phyloP scores from a whole-genome alignment of 2,797 vertebrate genomes.

The Prionace glauca region DNA sequence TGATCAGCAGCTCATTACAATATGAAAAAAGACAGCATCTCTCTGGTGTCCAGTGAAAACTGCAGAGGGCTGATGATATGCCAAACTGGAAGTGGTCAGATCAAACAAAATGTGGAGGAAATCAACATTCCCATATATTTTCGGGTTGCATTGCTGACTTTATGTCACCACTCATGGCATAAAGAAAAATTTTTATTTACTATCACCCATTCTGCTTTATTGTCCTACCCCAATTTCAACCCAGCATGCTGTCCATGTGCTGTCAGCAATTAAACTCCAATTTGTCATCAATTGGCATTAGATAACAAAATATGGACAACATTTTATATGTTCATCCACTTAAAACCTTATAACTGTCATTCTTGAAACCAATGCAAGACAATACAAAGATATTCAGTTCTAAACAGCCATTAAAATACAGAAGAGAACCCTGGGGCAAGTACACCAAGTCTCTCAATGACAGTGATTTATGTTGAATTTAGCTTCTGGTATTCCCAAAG shows the following conservation, averaged over 20 bases:
- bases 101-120: neutral
- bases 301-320: neutral
- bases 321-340: neutral
- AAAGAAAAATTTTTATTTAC: neutral
- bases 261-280: neutral
- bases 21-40: neutral
- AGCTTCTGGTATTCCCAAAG: neutral
- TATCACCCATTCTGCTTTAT: neutral
- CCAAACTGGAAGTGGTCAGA: neutral
- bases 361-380: neutral
- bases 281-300: slow-evolving; percentile 5
- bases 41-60: neutral
- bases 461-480: slow-evolving; percentile 1
- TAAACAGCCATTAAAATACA: neutral
- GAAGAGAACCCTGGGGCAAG: neutral
- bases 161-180: neutral
- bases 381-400: neutral
- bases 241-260: neutral
- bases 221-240: neutral
- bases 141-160: neutral
- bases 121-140: neutral
- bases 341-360: neutral
- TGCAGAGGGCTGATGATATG: too few relatives aligned
- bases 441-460: neutral
- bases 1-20: neutral